These are phyloP conservation scores for Nasua narica DNA, from an alignment of 2,797 vertebrate species.

Conservation along the genomic window DNA sequence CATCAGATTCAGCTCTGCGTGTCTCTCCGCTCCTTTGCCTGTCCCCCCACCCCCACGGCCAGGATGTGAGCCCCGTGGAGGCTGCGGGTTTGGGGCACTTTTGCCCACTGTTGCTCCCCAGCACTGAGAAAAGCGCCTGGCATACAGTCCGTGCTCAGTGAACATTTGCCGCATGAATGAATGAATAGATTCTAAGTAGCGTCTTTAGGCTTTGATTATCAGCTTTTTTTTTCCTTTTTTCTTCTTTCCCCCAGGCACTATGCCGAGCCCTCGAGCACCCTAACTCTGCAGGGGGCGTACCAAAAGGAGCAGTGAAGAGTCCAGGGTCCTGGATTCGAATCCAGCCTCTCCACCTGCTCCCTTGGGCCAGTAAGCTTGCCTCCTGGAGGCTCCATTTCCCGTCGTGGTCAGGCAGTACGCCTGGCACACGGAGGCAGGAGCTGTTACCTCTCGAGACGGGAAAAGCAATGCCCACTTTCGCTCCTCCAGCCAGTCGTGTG, in stretches of 20 bases:
- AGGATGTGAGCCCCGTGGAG: neutral
- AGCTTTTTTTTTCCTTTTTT: neutral
- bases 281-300: neutral
- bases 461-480: neutral
- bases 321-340: neutral
- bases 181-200: neutral
- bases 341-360: neutral
- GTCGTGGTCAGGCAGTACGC: neutral
- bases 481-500: rapidly evolving
- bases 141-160: neutral
- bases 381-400: neutral
- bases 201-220: neutral
- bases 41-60: neutral
- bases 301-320: neutral
- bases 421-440: neutral
- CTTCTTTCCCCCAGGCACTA: neutral
- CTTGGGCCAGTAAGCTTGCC: neutral
- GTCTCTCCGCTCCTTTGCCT: neutral
- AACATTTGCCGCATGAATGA: neutral
- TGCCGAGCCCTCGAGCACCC: neutral
- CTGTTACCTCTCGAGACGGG: neutral
- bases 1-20: neutral
- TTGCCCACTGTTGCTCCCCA: neutral
- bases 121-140: neutral
- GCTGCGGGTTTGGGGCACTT: neutral